Base-by-base conservation (phyloP, 2,797 vertebrate species). In the Periparus ater region DNA sequence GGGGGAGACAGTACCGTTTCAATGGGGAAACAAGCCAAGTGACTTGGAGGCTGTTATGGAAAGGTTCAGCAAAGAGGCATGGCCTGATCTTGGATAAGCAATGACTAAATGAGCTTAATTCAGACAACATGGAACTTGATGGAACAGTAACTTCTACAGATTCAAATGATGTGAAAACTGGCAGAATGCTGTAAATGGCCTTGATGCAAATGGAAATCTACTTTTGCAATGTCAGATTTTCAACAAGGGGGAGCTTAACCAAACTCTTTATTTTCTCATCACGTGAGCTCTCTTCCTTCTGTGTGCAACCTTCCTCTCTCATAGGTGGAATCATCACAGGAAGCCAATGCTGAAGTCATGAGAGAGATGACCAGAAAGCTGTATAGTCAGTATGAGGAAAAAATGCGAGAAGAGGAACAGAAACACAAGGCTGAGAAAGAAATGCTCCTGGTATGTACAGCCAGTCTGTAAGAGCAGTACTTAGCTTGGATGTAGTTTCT, bases 341-440 rank as follows among this genome's bases (percentile, higher is more conserved):
- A 99, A 96, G 98, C 98, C 90, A 99, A 98, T 48, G 98, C 97
- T 9, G 98, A 98, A 95, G 98, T 98, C 17, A 97, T 99, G 97
- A 97, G 98, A 84, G 99, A 99, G 90, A 98, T 99, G 97, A 98
- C 98, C 21, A 96, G 83, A 79, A 99, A 98, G 93, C 97, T 99
- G 3, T 98, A 99, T 63, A 97, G 93, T 87, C 98, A 99, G 61
- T 98, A 98, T 2, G 98, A 99, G n/a, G 98, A 99, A 51, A 98
- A 98, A 95, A 97, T 99, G 77, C 96, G 80, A 45, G 98, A 98
- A 83, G 98, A 99, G 89, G 98, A 99, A 80, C 97, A 44, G 91
- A 98, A 97, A 73, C 99, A 99, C 97, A 97, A 96, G 27, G 98
- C 98, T 7, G 99, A 99, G 97, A 99, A 98, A 57, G 98, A 99